Percentiles rank a stretch among this genome's conserved stretches.
These are phyloP conservation scores for Sebastes schlegelii DNA, from an alignment of 2,113 vertebrate species.

Conservation along the genomic window DNA sequence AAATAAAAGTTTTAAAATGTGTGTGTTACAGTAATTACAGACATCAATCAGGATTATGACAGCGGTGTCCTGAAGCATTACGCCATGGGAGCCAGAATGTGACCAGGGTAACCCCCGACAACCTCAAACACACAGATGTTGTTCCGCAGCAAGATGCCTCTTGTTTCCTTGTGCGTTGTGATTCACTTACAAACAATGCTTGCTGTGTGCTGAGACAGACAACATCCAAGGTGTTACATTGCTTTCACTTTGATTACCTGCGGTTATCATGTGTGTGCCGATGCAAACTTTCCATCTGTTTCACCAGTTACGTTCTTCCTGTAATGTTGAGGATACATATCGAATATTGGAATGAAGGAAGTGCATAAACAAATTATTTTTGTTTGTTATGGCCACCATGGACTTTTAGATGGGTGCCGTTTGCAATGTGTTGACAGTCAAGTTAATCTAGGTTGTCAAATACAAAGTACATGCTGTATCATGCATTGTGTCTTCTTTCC, in stretches of 20 bases:
- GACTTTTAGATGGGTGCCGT: background rate
- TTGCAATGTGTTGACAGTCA: background rate
- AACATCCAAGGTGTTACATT: background rate
- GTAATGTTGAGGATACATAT: background rate
- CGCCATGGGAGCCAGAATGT: conserved; percentile 19
- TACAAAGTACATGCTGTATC: background rate
- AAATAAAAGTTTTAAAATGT: background rate
- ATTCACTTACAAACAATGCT: conserved; percentile 62
- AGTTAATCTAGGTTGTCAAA: conserved; percentile 1
- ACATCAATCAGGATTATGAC: conserved; percentile 65
- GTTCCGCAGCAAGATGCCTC: conserved; percentile 34
- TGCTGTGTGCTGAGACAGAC: background rate
- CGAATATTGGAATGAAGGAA: background rate
- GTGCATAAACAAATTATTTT: background rate
- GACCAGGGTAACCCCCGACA: conserved; percentile 23
- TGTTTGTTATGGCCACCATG: background rate
- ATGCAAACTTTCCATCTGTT: background rate
- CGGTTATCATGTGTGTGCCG: background rate
- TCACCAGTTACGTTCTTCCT: background rate
- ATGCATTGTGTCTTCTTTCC: background rate
- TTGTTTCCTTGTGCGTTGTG: conserved; percentile 49
- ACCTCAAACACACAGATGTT: conserved; percentile 42
- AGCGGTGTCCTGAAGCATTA: conserved; percentile 16
- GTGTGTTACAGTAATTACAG: conserved; percentile 58
- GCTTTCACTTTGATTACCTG: background rate